Evolutionary conservation across 2,113 vertebrate genomes (phyloP), one percentile per base, ranked within the genome.

Genomic region (Tenrec ecaudatus): DNA sequence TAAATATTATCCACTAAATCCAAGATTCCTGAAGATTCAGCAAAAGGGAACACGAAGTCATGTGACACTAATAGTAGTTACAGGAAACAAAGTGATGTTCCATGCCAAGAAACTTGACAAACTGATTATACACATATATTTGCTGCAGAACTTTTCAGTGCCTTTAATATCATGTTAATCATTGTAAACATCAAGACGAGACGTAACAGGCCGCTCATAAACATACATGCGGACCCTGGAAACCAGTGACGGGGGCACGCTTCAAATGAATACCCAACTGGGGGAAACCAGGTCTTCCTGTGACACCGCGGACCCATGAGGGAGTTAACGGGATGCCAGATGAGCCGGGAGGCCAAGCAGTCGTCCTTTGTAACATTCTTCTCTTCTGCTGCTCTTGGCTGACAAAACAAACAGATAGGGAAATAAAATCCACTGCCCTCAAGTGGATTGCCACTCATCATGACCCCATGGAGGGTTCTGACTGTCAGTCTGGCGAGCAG

Each of bases 11-110:
- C 4, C 60, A 47, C 86, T 84, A 78, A 57, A 73, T n/a, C 20
- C 14, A 85, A 92, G n/a, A 73, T 82, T 86, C 36, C 68, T 38
- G 90, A 89, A 81, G 12, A 27, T 38, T 88, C 60, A 31, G 38
- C 3, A 68, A 53, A 89, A 94, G 20, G n/a, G 12, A 87, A 88
- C 15, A 53, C 1, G 40, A 91, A 66, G 17, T 36, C 23, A 25
- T 38, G n/a, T 38, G 14, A 60, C 78, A 81, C 29, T 76, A 62
- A 79, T 33, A 75, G 0, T 31, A 5, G 1, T 40, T 60, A 43
- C 0, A 75, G 75, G 12, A 85, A 33, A 73, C 12, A 77, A 85
- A 29, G 36, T n/a, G 38, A 82, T 92, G 82, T 62, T 79, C 6
- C 43, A 29, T 53, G 85, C 66, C 19, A 64, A 53, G 47, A 53